A percentile compares a stretch with the other conserved stretches of the same genome.
phyloP scores from a whole-genome alignment of 2,113 vertebrate genomes.

The Notechis scutatus region DNA sequence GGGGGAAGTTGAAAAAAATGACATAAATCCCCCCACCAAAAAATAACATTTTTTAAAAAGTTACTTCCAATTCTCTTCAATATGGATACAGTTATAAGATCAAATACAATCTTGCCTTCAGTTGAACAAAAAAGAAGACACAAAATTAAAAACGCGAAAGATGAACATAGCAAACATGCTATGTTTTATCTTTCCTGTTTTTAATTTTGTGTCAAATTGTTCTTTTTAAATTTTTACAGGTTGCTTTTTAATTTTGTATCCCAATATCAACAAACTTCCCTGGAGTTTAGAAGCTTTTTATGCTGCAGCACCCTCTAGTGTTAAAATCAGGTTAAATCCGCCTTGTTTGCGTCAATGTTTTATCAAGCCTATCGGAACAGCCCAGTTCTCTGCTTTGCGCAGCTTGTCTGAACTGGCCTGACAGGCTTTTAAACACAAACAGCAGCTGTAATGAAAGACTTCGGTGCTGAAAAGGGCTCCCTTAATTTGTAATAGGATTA shows the following conservation, averaged over 20 bases:
- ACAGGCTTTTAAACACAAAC: neutral
- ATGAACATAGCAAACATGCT: neutral
- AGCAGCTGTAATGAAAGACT: neutral
- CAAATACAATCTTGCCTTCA: neutral
- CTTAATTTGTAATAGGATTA: neutral
- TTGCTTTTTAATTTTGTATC: neutral
- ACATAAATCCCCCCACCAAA: neutral
- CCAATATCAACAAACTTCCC: neutral
- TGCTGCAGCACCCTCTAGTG: conserved; percentile 16
- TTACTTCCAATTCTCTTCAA: neutral
- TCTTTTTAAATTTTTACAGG: too few relatives aligned
- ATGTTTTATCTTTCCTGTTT: too few relatives aligned
- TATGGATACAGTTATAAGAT: neutral
- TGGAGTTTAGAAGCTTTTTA: neutral
- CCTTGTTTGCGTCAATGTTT: neutral
- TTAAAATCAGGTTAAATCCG: neutral
- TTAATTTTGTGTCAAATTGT: too few relatives aligned
- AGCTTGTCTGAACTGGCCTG: neutral
- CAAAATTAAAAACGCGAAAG: neutral
- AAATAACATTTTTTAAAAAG: neutral
- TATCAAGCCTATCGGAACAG: neutral
- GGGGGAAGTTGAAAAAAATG: neutral
- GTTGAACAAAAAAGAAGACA: neutral
- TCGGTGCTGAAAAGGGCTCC: too few relatives aligned
- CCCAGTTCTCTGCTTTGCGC: accelerated